Evolutionary conservation across 1,140 invertebrate species (phyloP).

Genomic region (Drepana arcuata): DNA sequence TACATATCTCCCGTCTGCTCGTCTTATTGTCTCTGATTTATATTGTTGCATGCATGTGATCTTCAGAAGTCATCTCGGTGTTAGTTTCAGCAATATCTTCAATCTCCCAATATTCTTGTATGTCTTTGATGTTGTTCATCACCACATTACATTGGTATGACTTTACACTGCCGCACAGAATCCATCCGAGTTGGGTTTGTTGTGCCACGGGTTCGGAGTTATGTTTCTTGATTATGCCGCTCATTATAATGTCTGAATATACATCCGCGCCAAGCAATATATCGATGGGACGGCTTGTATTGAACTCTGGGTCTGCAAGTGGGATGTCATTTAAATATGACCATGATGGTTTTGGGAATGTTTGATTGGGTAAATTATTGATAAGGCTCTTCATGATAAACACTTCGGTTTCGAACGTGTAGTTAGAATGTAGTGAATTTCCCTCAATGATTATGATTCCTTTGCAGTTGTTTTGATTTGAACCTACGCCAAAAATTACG

Average conservation of each 20-base stretch:
- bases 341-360: constrained; percentile 16
- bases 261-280: constrained; percentile 17
- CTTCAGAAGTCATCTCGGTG: constrained; percentile 19
- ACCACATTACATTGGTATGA: constrained; percentile 12
- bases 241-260: constrained; percentile 14
- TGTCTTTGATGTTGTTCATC: constrained; percentile 7
- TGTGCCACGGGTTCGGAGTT: constrained; percentile 19
- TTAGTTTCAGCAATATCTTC: constrained; percentile 22
- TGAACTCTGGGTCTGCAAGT: constrained; percentile 18
- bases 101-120: constrained; percentile 27
- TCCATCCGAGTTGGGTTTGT: constrained; percentile 28
- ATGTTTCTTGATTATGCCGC: constrained; percentile 10
- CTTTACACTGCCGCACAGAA: constrained; percentile 23
- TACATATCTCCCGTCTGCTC: constrained; percentile 13
- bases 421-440: constrained; percentile 9
- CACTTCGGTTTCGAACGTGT: constrained; percentile 6
- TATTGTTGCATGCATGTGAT: constrained; percentile 4
- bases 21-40: constrained; percentile 6
- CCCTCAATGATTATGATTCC: constrained; percentile 3
- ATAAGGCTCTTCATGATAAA: constrained; percentile 13
- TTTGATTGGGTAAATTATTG: constrained; percentile 15
- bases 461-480: constrained; percentile 4
- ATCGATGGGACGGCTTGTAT: constrained; percentile 12
- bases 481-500: constrained; percentile 7
- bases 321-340: constrained; percentile 10